Percentiles rank a stretch among this genome's conserved stretches.
Evolutionary conservation across 2,888 invertebrate species (phyloP).

Genomic region (Papilio demoleus): DNA sequence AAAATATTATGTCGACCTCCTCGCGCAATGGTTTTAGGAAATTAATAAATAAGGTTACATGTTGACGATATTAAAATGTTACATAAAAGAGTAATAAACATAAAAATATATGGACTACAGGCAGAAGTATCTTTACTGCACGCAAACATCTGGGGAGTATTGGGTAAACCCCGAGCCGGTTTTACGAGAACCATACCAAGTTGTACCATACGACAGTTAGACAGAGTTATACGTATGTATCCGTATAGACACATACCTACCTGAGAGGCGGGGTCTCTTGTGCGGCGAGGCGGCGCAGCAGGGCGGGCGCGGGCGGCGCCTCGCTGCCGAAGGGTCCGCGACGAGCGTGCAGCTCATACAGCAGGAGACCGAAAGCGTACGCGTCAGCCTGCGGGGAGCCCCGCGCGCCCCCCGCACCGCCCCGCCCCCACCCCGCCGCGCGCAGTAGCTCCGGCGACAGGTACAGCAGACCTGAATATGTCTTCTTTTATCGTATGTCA

Average conservation of each 20-base stretch:
- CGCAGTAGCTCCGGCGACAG: constrained; percentile 90
- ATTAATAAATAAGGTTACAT: constrained; percentile 2
- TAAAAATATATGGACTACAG: neutral
- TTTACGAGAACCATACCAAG: neutral
- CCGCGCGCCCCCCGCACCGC: constrained; percentile 71
- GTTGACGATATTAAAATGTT: neutral
- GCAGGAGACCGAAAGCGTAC: constrained; percentile 93
- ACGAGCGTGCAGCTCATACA: constrained; percentile 94
- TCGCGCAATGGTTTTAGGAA: constrained; percentile 2
- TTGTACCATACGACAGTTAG: neutral
- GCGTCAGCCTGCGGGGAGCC: constrained; percentile 88
- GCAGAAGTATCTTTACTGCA: neutral
- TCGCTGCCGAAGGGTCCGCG: constrained; percentile 93
- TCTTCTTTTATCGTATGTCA: too few species aligned
- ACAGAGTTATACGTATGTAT: constrained; percentile 32
- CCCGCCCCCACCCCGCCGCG: constrained; percentile 78
- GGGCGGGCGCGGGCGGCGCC: constrained; percentile 85
- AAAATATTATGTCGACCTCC: constrained; percentile 16
- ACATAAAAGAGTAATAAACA: neutral
- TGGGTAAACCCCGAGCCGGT: neutral
- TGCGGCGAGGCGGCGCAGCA: constrained; percentile 84
- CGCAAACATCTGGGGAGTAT: too few species aligned
- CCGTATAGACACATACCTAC: constrained; percentile 77
- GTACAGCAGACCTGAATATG: constrained; percentile 87
- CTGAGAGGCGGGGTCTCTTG: constrained; percentile 81